These are phyloP conservation scores for Caenorhabditis inopinata DNA, from an alignment of 1,140 invertebrate genomes.

Conservation along the genomic window DNA sequence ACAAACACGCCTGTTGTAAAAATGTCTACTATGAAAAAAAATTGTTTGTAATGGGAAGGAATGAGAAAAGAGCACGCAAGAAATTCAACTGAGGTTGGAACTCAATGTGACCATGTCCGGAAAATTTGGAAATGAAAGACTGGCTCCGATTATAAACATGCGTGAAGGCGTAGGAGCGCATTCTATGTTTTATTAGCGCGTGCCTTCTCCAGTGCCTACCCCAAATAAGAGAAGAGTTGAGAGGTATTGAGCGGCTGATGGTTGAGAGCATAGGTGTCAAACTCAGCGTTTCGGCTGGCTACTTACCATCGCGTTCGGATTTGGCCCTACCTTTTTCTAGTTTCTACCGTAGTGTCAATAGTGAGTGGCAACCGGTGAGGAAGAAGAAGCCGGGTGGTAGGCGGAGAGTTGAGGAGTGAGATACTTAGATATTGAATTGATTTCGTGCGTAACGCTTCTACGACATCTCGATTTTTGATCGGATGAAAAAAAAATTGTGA, in stretches of 20 bases:
- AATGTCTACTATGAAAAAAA: not conserved
- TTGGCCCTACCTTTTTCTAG: constrained; percentile 27
- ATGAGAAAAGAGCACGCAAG: not conserved
- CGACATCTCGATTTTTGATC: constrained; percentile 22
- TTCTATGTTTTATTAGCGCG: not conserved
- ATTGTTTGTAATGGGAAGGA: not conserved
- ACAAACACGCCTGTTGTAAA: not conserved
- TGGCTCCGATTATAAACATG: constrained; percentile 22
- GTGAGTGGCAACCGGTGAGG: not conserved
- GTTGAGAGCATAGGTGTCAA: not conserved
- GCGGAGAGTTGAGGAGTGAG: not conserved
- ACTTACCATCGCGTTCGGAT: not conserved
- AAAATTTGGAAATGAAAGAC: constrained; percentile 4
- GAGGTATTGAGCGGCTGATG: constrained; percentile 18
- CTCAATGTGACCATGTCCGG: not conserved
- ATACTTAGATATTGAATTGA: not conserved
- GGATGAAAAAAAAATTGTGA: not conserved
- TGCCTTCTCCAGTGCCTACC: not conserved
- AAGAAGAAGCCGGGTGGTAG: not conserved
- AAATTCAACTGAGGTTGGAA: not conserved
- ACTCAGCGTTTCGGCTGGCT: constrained; percentile 2
- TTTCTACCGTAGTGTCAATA: constrained; percentile 30
- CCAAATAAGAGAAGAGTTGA: constrained; percentile 3
- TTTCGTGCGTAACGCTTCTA: not conserved
- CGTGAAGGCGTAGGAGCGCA: not conserved